Conservation (phyloP, 2,888 invertebrate genomes). For the Pachycephus smyrnensis region DNA sequence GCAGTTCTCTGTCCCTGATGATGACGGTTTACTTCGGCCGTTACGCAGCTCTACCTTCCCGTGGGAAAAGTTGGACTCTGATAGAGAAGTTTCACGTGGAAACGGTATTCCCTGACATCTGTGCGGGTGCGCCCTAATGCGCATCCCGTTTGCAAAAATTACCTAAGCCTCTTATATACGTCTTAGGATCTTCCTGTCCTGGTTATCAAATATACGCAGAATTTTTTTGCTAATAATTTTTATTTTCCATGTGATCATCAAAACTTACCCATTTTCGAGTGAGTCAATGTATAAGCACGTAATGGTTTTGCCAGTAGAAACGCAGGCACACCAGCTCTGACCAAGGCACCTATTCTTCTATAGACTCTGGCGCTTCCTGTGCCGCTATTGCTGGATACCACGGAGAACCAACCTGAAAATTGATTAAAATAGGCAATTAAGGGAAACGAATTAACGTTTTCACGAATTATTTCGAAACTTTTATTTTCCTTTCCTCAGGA, state of each 20-base stretch:
- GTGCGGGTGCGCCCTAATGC: neutral
- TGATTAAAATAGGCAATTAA: neutral
- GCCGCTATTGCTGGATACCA: conserved; percentile 58
- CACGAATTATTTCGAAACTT: conserved; percentile 12
- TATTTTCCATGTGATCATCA: neutral
- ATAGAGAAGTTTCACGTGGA: neutral
- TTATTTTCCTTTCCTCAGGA: conserved; percentile 42
- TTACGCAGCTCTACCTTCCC: neutral
- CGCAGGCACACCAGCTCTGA: conserved; percentile 60
- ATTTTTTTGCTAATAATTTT: neutral
- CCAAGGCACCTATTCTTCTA: conserved; percentile 59
- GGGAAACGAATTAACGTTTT: neutral
- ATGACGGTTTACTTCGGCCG: neutral
- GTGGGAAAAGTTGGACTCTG: neutral
- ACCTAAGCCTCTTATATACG: neutral
- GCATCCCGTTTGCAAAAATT: neutral
- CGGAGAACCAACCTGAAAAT: conserved; percentile 60
- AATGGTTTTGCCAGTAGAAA: conserved; percentile 61
- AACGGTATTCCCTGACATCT: neutral
- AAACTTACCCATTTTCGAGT: conserved; percentile 61
- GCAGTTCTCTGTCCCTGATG: neutral
- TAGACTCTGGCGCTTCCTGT: conserved; percentile 62
- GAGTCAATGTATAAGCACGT: conserved; percentile 60
- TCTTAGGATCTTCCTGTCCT: neutral
- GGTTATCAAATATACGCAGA: neutral